phyloP scores from a whole-genome alignment of 2,113 vertebrate species.

The Balaenoptera acutorostrata region DNA sequence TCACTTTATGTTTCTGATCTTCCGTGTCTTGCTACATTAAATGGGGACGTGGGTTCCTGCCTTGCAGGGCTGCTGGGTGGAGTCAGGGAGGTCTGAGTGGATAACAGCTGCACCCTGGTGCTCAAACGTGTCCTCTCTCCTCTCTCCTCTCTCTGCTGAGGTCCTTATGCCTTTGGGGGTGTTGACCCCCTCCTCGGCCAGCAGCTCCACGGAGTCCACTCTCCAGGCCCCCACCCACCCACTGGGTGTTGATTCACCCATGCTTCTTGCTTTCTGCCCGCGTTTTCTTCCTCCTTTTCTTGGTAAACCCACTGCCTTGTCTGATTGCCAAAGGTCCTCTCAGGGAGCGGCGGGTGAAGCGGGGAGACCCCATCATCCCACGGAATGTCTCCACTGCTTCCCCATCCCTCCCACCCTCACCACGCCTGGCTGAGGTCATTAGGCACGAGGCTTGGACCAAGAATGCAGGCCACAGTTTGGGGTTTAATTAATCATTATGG shows the following conservation, averaged over 20 bases:
- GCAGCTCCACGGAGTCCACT: background rate
- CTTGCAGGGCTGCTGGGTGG: background rate
- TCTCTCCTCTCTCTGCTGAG: background rate
- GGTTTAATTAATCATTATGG: background rate
- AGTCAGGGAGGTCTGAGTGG: background rate
- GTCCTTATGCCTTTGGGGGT: background rate
- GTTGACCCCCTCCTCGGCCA: background rate
- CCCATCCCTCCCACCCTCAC: background rate
- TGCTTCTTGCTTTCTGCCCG: background rate
- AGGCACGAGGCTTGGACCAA: background rate
- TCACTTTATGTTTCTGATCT: background rate
- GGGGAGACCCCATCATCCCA: background rate
- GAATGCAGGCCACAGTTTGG: background rate
- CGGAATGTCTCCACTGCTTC: background rate
- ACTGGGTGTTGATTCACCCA: conserved; percentile 5
- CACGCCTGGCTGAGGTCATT: conserved; percentile 38
- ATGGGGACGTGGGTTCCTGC: background rate
- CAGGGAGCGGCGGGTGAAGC: background rate
- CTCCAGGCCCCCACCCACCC: background rate
- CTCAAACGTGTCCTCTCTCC: background rate
- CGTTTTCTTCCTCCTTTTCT: conserved; percentile 64
- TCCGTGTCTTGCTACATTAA: background rate
- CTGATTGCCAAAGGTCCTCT: conserved; percentile 51
- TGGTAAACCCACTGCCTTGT: conserved; percentile 44
- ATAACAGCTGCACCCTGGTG: background rate